Conservation (phyloP, 2,113 vertebrate genomes). For the Falcunculus frontatus region DNA sequence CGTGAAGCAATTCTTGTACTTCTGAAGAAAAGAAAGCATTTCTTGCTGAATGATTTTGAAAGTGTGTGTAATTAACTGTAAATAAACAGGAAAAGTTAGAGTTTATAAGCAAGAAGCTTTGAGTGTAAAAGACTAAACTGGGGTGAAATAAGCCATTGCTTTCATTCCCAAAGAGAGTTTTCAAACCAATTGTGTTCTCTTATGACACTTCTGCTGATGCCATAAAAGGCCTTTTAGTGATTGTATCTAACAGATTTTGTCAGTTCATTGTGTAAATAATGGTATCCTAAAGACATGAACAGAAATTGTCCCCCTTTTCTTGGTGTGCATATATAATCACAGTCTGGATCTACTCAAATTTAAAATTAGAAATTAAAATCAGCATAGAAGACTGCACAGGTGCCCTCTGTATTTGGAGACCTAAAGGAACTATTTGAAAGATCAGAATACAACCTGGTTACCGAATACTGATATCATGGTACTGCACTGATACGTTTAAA, state of each 20-base stretch:
- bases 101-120: not conserved
- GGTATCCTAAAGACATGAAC: not conserved
- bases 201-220: not conserved
- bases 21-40: not conserved
- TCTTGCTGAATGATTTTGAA: not conserved
- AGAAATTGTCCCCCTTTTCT: not conserved
- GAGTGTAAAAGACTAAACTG: not conserved
- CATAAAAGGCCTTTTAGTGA: not conserved
- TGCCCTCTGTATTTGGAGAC: not conserved
- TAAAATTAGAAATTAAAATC: not conserved
- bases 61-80: not conserved
- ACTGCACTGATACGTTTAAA: not conserved
- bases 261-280: not conserved
- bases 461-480: not conserved
- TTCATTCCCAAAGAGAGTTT: not conserved
- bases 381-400: not conserved
- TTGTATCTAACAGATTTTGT: not conserved
- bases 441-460: not conserved
- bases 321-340: not conserved
- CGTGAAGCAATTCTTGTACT: not conserved
- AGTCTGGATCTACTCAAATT: not conserved
- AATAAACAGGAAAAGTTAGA: not conserved
- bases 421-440: not conserved
- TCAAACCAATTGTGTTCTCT: not conserved
- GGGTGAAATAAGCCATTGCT: not conserved